Evolutionary conservation across 1,140 invertebrate genomes (phyloP), one percentile per base, ranked within the genome.

Genomic region (Drosophila azteca): DNA sequence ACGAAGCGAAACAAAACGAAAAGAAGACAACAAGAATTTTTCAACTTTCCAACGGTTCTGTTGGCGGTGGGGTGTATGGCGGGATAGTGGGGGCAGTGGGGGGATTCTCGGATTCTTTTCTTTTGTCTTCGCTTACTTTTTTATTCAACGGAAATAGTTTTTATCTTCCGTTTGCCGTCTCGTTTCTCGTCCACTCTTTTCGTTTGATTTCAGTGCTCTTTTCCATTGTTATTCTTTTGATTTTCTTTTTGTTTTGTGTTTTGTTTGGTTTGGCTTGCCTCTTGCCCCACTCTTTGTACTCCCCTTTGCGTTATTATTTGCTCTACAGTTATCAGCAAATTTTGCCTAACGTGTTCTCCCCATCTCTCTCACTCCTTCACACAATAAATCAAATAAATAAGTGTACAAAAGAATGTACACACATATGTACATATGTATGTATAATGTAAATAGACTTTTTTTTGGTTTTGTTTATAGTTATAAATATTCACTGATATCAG

Each of bases 101-200:
- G 31, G 39, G 20, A 20, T 77, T 74, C 45, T 60, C 11, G 17
- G 20, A 17, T 26, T 20, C 31, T 57, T 55, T 55, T 43, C 20
- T 55, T 43, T 31, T 29, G 43, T 69, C 73, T 63, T 50, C 46
- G 44, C 61, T 72, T 49, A 73, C 26, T 61, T 81, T 61, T 81
- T 62, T 63, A 61, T 81, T 61, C 49, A 52, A 79, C 74, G 79
- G 69, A 82, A 83, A 83, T 79, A 78, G 63, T 79, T 79, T 82
- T 83, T 71, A 75, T 82, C 61, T 61, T 35, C 11, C 39, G 39
- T 54, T 31, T 7, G 41, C 52, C 26, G 11, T 8, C 17, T 17
- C 20, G 53, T 0, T 13, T 29, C 26, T 68, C 41, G 45, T 20
- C 35, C 22, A 24, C 15, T 17, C 60, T 26, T 45, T 53, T 63